Evolutionary conservation across 2,113 vertebrate species (phyloP).

Genomic region (Copsychus sechellarum): DNA sequence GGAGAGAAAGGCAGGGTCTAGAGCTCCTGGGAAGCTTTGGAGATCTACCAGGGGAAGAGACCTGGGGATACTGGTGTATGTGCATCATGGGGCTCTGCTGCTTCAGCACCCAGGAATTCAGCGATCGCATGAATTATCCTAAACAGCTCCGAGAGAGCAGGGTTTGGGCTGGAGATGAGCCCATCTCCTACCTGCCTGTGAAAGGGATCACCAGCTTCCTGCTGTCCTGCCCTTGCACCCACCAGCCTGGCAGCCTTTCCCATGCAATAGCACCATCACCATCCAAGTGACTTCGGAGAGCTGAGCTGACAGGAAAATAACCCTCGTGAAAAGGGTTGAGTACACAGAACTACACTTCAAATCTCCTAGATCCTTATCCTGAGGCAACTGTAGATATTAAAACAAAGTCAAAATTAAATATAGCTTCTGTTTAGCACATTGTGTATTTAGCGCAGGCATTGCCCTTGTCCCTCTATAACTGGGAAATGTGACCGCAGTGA

Average conservation of each 20-base stretch:
- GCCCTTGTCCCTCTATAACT: background rate
- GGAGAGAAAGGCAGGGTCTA: background rate
- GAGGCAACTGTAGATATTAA: background rate
- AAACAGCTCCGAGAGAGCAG: background rate
- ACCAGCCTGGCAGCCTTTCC: background rate
- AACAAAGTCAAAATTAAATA: constrained; percentile 13
- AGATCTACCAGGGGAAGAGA: background rate
- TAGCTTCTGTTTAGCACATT: background rate
- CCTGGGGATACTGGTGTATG: background rate
- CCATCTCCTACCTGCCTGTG: background rate
- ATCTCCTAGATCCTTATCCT: background rate
- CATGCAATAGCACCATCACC: background rate
- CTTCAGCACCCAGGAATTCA: background rate
- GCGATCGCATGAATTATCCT: background rate
- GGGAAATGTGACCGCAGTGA: background rate
- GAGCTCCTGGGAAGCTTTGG: background rate
- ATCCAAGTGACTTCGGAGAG: background rate
- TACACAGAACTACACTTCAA: background rate
- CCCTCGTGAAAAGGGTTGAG: background rate
- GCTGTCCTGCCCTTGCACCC: background rate
- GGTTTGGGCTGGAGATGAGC: background rate
- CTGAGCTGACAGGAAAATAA: background rate
- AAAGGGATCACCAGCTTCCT: background rate
- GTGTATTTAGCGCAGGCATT: background rate
- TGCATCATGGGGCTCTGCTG: background rate